A percentile compares a stretch with the other conserved stretches of the same genome.
phyloP scores from a whole-genome alignment of 2,888 invertebrate species.

The Andrena hattorfiana region DNA sequence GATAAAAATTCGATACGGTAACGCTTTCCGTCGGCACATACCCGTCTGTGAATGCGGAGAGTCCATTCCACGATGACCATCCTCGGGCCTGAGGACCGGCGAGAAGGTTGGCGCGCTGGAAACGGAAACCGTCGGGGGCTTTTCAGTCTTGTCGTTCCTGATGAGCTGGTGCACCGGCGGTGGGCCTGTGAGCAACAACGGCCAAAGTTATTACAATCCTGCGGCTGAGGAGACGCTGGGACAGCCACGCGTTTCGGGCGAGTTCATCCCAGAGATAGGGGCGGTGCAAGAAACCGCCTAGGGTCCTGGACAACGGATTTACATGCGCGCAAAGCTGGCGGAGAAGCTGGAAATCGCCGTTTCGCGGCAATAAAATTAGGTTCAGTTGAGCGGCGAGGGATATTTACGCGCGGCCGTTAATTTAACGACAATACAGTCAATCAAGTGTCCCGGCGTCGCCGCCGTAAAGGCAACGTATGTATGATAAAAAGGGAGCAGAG shows the following conservation, averaged over 20 bases:
- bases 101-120: conserved; percentile 84
- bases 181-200: conserved; percentile 75
- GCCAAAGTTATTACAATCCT: neutral
- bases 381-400: conserved; percentile 24
- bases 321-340: conserved; percentile 7
- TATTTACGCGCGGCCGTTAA: conserved; percentile 60
- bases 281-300: neutral
- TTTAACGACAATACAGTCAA: conserved; percentile 65
- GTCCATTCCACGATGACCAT: conserved; percentile 83
- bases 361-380: conserved; percentile 57
- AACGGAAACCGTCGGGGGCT: conserved; percentile 83
- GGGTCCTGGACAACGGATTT: conserved; percentile 11
- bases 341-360: conserved; percentile 4
- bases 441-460: conserved; percentile 46
- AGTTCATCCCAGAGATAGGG: conserved; percentile 18
- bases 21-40: conserved; percentile 70
- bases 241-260: neutral
- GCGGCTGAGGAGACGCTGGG: neutral
- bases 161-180: conserved; percentile 84
- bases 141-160: conserved; percentile 85
- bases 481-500: conserved; percentile 60
- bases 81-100: conserved; percentile 83
- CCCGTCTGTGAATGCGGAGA: conserved; percentile 84
- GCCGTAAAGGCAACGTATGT: conserved; percentile 64
- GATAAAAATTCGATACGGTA: conserved; percentile 1